phyloP scores from a whole-genome alignment of 2,888 invertebrate genomes.

The Drosophila differens region DNA sequence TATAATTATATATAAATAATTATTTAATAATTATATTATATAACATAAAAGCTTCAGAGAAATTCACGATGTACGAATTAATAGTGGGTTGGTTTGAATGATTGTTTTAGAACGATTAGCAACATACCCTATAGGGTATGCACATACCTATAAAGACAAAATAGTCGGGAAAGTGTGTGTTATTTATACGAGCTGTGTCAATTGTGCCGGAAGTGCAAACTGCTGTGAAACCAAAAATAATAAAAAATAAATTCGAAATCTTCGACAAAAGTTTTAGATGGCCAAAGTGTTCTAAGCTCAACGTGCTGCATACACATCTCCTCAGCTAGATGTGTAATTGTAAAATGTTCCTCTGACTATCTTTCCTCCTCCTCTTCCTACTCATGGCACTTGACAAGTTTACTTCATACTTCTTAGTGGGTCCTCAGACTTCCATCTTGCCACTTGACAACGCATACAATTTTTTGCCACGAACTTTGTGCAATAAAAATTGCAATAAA shows the following conservation, averaged over 20 bases:
- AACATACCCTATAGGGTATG: background rate
- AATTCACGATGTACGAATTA: background rate
- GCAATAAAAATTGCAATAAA: constrained; percentile 77
- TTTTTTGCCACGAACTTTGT: constrained; percentile 10
- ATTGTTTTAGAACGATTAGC: background rate
- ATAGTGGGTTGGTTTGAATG: constrained; percentile 7
- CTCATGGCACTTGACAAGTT: constrained; percentile 54
- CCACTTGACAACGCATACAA: constrained; percentile 71
- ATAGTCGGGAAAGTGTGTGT: background rate
- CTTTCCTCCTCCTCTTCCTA: constrained; percentile 12
- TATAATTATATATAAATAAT: no score
- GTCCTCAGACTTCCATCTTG: constrained; percentile 3
- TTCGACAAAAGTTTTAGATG: constrained; percentile 38
- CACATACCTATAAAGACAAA: background rate
- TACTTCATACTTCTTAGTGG: constrained; percentile 62
- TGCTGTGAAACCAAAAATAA: constrained; percentile 51
- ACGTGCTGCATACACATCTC: constrained; percentile 6
- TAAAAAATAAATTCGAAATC: constrained; percentile 42
- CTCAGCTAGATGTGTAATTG: constrained; percentile 64
- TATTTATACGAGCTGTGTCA: constrained; percentile 14
- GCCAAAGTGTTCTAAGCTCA: constrained; percentile 46
- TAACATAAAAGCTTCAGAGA: fast-evolving
- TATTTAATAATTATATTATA: no score
- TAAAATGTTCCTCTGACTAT: constrained; percentile 60
- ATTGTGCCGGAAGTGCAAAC: constrained; percentile 66